Percentiles rank a stretch among this genome's conserved stretches.
These are phyloP conservation scores for Acyrthosiphon pisum DNA, from an alignment of 1,140 invertebrate species.

Conservation along the genomic window DNA sequence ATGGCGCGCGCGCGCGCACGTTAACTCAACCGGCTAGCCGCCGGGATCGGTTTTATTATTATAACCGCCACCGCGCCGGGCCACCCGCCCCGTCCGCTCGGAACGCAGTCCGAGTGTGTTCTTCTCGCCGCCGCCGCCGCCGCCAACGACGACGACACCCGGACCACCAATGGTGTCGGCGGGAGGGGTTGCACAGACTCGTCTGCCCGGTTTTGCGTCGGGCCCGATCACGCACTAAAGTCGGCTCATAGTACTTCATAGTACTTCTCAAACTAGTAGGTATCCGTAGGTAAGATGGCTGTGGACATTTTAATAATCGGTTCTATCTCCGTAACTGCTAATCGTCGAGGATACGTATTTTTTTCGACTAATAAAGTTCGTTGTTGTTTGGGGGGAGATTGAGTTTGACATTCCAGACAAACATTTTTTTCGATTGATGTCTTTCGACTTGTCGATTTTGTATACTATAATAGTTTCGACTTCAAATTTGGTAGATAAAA, in stretches of 20 bases:
- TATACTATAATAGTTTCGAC: not conserved
- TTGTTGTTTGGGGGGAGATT: too few species aligned
- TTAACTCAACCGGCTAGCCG: constrained; percentile 42
- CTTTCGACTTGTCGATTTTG: not conserved
- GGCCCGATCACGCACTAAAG: not conserved
- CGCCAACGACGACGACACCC: not conserved
- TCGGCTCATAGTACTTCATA: too few species aligned
- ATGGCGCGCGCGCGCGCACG: constrained; percentile 49
- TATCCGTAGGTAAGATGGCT: not conserved
- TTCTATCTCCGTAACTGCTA: not conserved
- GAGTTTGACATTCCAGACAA: not conserved
- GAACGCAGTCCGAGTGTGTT: not conserved
- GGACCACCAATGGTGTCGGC: not conserved
- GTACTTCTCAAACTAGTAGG: not conserved
- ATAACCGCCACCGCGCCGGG: not conserved
- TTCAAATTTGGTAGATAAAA: not conserved
- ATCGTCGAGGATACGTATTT: not conserved
- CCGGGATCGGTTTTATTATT: constrained; percentile 53
- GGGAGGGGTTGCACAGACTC: not conserved
- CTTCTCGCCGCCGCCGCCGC: not conserved
- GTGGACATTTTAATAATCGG: constrained; percentile 6
- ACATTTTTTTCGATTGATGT: not conserved
- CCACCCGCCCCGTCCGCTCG: too few species aligned
- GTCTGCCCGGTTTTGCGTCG: constrained; percentile 27
- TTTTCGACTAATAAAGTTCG: not conserved